Evolutionary conservation across 2,113 vertebrate species (phyloP), one percentile per base, ranked within the genome.

Genomic region (Onychostruthus taczanowskii): DNA sequence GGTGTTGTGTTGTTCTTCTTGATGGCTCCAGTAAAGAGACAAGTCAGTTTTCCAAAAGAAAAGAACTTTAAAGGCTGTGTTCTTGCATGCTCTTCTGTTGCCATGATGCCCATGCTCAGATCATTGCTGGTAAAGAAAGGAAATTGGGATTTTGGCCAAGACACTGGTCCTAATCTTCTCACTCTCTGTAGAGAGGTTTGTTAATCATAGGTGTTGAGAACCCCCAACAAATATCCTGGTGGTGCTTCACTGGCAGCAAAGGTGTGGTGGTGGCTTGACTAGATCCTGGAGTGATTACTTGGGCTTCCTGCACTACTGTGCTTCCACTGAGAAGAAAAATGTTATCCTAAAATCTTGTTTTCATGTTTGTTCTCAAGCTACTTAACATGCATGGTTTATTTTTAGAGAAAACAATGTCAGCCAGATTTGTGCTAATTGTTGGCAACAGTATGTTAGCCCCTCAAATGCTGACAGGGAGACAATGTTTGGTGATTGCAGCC

Each of bases 381-480:
- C 86, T 97, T 96, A 96, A 87, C 96, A 96, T 96, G 93, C 96
- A 94, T 44, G 72, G 95, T 95, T 97, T 97, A 96, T 97, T 97
- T 97, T 97, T 96, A 90, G 96, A 94, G 93, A 93, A 95, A 96
- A 97, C 96, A 94, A 91, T 95, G 94, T 95, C 96, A 96, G 97
- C 90, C 95, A 96, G 94, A 96, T 97, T 96, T 96, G 92, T 96
- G 72, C 96, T 97, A 96, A 97, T 97, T 97, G 96, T 96, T 96
- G 95, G 95, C 96, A 95, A 89, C 85, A 88, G 80, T 95, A 11
- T 82, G 87, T 95, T 95, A 94, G 94, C 94, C 92, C 92, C 96
- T 97, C 93, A 76, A 37, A 96, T 80, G 85, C 95, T 96, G 97
- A 95, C 97, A 95, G 90, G 91, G 96, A 97, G 90, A 97, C 96